Percentiles rank a stretch among this genome's conserved stretches.
phyloP scores from a whole-genome alignment of 2,888 invertebrate species.

The Ophion slaviceki region DNA sequence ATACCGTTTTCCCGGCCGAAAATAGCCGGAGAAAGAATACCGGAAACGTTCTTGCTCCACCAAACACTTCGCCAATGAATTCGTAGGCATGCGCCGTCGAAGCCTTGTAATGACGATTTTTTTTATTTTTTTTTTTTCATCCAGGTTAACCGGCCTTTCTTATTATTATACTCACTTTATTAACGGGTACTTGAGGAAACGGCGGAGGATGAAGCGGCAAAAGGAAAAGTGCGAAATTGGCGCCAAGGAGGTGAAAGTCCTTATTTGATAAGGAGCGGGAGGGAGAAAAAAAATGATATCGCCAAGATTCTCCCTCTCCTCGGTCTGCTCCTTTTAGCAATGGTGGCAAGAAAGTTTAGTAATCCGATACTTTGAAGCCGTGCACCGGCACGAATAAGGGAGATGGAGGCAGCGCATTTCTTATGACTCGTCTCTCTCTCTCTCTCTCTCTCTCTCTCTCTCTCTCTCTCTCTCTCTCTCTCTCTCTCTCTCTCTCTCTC shows the following conservation, averaged over 20 bases:
- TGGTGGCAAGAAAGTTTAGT: conserved; percentile 59
- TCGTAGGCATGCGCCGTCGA: background rate
- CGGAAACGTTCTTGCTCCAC: background rate
- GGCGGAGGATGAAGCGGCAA: background rate
- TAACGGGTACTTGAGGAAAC: conserved; percentile 29
- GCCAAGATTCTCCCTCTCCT: conserved; percentile 62
- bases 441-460: background rate
- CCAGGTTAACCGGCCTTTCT: conserved; percentile 7
- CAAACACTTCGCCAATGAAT: conserved; percentile 19
- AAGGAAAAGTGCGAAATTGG: conserved; percentile 40
- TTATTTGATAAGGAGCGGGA: conserved; percentile 47
- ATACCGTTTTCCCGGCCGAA: background rate
- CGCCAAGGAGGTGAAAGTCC: conserved; percentile 40
- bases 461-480: background rate
- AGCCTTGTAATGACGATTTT: background rate
- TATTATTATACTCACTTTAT: conserved; percentile 53
- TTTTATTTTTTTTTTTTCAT: background rate
- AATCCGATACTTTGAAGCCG: conserved; percentile 63
- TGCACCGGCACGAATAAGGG: conserved; percentile 26
- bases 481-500: conserved; percentile 17
- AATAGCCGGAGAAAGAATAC: background rate
- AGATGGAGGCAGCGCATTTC: conserved; percentile 21
- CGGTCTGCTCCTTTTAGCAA: conserved; percentile 50
- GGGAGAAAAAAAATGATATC: conserved; percentile 71
- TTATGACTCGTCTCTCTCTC: background rate